A percentile compares a stretch with the other conserved stretches of the same genome.
Conservation (phyloP, 2,888 invertebrate species). For the Megalurothrips usitatus region DNA sequence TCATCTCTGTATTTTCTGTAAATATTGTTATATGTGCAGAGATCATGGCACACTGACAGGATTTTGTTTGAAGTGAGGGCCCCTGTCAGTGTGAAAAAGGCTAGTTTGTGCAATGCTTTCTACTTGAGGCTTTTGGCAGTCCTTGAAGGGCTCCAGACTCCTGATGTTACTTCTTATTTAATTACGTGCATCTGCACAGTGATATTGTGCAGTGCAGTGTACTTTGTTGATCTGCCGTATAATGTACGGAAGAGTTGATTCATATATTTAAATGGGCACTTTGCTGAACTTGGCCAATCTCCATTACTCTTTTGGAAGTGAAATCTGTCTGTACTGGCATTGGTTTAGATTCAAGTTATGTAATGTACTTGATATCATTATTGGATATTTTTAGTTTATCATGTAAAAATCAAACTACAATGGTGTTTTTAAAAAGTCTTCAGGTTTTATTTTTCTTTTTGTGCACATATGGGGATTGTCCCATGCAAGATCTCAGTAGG, state of each 20-base stretch:
- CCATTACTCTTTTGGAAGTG: background rate
- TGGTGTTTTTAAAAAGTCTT: background rate
- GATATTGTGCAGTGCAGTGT: background rate
- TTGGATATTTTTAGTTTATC: background rate
- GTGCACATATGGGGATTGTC: background rate
- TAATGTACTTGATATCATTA: background rate
- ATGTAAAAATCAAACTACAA: constrained; percentile 8
- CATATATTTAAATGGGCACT: background rate
- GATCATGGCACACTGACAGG: too few species aligned
- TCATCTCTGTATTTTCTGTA: background rate
- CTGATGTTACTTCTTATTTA: background rate
- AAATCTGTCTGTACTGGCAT: background rate
- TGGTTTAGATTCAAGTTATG: background rate
- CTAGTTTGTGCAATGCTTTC: too few species aligned
- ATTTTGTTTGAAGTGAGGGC: too few species aligned
- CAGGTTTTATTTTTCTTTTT: background rate
- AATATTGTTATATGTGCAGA: background rate
- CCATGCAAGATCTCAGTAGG: constrained; percentile 21
- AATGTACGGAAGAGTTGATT: constrained; percentile 20
- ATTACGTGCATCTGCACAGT: background rate
- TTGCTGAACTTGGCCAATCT: background rate
- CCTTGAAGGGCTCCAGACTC: background rate
- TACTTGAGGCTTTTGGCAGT: too few species aligned
- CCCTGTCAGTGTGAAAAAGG: too few species aligned
- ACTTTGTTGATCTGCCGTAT: constrained; percentile 4